Base-by-base conservation (phyloP, 1,140 invertebrate species). In the Calliphora vicina region DNA sequence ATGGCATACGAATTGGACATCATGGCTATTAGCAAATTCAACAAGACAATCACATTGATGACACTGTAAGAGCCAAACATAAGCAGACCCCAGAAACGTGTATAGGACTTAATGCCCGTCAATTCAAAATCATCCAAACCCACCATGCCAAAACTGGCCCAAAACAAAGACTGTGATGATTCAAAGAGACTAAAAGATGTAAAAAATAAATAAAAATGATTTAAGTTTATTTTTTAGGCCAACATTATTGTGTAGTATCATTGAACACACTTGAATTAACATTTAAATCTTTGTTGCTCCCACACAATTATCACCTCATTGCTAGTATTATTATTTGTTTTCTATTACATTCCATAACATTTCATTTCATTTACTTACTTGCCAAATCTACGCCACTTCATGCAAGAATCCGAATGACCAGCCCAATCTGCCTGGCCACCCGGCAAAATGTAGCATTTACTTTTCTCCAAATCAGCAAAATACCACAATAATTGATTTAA, bases 401-500 rank as follows among this genome's bases (percentile, higher is more conserved):
- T 93, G 87, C 96, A 97, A 17, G 95, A 92, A 85, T 96, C 95
- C 15, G 92, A 92, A 81, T 93, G 90, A 20, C 93, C 91, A 17
- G 93, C 93, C 93, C 94, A 95, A 84, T 94, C 93, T 1, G 94
- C 92, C 50, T 93, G 86, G 5, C 93, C 94, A 20, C 90, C 92
- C 0, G 92, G 92, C 27, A 93, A 87, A 57, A 91, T 91, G 86
- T 94, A 95, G 91, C 96, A 97, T 87, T 96, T 96, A 85, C 93
- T 91, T 84, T 93, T 93, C 89, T 97, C 95, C 86, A 96, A 91
- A 84, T 96, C 94, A 20, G 96, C 95, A 90, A 97, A 98, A 89
- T 97, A 98, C 96, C 96, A 97, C 50, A 97, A 91, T 26, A 98
- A 89, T 89, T 98, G 97, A 89, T 97, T 97, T 45, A 97, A 90